Conservation (phyloP, 1,140 invertebrate genomes). For the Sycobia sp. region DNA sequence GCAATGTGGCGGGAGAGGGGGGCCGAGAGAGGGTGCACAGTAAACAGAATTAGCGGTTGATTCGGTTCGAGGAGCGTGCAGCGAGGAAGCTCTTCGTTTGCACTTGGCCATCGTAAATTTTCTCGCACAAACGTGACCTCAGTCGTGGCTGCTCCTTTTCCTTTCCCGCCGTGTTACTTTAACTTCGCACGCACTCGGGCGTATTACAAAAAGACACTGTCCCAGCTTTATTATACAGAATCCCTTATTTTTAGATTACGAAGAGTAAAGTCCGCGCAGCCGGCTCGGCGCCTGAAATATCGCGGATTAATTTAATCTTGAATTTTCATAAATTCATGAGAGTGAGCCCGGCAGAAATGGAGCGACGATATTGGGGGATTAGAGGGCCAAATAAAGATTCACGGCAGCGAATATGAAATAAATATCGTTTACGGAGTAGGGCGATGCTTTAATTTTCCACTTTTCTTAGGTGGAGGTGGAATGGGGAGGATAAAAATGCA, state of each 20-base stretch:
- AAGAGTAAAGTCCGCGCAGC: neutral
- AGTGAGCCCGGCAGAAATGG: neutral
- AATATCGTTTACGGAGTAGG: neutral
- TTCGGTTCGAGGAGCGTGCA: conserved; percentile 34
- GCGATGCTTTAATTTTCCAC: no score
- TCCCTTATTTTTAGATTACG: conserved; percentile 30
- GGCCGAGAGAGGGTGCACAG: conserved; percentile 35
- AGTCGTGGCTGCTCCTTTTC: conserved; percentile 17
- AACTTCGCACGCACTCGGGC: neutral
- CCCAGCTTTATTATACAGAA: conserved; percentile 12
- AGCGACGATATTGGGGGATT: neutral
- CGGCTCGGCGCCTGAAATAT: neutral
- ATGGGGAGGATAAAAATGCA: no score
- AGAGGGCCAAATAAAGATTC: conserved; percentile 19
- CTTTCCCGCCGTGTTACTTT: neutral
- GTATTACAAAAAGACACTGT: no score
- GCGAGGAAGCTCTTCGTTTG: conserved; percentile 25
- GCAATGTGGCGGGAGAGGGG: no score
- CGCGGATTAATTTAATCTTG: conserved; percentile 28
- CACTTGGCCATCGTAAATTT: conserved; percentile 32
- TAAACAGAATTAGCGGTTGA: conserved; percentile 41
- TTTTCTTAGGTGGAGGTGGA: no score
- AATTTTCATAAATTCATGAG: conserved; percentile 26
- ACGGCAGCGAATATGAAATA: neutral
- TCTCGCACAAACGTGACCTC: conserved; percentile 25